phyloP scores from a whole-genome alignment of 1,140 invertebrate species.

The Pogonomyrmex barbatus region DNA sequence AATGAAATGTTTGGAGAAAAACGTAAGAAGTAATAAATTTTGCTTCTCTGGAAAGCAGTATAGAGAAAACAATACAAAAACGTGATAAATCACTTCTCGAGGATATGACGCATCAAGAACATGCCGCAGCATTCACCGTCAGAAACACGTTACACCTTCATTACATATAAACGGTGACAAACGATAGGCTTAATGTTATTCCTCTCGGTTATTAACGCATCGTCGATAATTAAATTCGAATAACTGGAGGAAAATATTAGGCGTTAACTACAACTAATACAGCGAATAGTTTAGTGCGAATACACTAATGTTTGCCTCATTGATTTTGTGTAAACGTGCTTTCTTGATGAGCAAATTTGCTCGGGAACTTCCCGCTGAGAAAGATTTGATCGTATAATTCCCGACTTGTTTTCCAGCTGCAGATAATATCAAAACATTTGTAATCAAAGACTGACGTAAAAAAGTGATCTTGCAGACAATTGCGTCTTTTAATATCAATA shows the following conservation, averaged over 20 bases:
- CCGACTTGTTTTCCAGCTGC: not conserved
- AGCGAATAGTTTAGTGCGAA: constrained; percentile 19
- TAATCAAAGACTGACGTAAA: constrained; percentile 29
- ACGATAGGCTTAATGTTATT: not conserved
- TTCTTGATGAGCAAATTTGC: constrained; percentile 4
- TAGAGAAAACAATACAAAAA: constrained; percentile 36
- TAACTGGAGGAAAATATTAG: constrained; percentile 14
- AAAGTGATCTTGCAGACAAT: not conserved
- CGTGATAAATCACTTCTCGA: constrained; percentile 13
- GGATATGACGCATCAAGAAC: not conserved
- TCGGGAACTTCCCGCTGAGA: constrained; percentile 2
- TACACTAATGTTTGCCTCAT: not conserved
- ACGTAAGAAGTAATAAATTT: not conserved
- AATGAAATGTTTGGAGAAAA: not conserved
- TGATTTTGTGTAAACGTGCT: constrained; percentile 7
- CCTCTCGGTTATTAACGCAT: not conserved
- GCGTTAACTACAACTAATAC: not conserved
- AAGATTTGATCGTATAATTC: constrained; percentile 6
- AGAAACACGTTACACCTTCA: not conserved
- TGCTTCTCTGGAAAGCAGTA: not conserved
- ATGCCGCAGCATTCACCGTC: not conserved
- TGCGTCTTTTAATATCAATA: not conserved
- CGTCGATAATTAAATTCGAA: not conserved
- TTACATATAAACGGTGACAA: constrained; percentile 11
- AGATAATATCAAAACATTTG: not conserved